Conservation (phyloP, 2,113 vertebrate species). For the Actenoides lindsayi region DNA sequence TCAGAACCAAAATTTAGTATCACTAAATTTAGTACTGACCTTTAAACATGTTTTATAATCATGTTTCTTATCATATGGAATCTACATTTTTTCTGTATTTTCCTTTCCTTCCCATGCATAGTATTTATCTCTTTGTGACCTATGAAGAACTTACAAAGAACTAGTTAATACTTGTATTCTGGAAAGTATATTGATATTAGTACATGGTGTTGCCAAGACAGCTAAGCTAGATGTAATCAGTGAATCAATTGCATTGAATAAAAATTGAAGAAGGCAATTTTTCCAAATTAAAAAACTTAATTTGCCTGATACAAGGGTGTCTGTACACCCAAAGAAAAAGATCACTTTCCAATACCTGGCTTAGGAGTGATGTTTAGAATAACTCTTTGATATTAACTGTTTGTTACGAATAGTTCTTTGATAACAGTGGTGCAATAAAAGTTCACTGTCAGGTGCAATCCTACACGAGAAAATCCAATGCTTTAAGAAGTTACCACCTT, state of each 20-base stretch:
- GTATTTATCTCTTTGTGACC: neutral
- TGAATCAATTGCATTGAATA: neutral
- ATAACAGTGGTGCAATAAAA: neutral
- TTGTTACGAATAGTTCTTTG: neutral
- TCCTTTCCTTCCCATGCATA: neutral
- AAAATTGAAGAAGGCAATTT: neutral
- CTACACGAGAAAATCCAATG: neutral
- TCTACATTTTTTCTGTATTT: neutral
- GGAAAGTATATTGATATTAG: neutral
- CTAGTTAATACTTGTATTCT: neutral
- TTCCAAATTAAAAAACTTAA: neutral
- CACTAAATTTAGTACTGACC: neutral
- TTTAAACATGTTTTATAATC: neutral
- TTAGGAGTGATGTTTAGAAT: neutral
- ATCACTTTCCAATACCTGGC: neutral
- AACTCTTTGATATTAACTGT: neutral
- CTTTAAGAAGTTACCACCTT: neutral
- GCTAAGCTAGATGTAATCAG: neutral
- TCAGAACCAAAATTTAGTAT: neutral
- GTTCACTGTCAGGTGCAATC: neutral
- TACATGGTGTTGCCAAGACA: neutral
- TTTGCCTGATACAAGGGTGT: neutral
- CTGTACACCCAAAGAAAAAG: neutral
- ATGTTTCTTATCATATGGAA: neutral
- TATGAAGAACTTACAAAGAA: neutral